Evolutionary conservation across 2,888 invertebrate species (phyloP), one percentile per base, ranked within the genome.

Genomic region (Cancer borealis): DNA sequence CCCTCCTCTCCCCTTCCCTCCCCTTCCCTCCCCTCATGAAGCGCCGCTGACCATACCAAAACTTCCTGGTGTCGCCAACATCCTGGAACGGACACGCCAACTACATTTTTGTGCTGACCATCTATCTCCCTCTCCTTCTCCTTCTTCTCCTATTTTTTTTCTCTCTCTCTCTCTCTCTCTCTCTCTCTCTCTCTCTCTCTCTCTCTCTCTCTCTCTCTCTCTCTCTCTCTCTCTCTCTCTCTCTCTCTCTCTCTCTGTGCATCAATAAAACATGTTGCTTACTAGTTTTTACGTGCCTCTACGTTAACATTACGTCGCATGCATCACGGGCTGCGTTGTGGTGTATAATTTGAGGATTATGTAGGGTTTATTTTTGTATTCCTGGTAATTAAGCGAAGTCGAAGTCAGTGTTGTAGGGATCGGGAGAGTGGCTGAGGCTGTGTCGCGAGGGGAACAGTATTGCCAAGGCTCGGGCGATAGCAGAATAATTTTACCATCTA

Each of bases 51-150:
- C 93, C 93, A 87, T 91, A 54, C 60, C 84, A 60, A 87, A 39
- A 84, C 91, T 91, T 93, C 91, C 93, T 91, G 79, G 93, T 49
- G 60, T 49, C 91, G 84, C n/a, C 84, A 91, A 84, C 91, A 93
- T 93, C 93, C 93, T 93, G 93, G 93, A 93, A 93, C 90, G 93
- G 26, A 30, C 84, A 84, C 45, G 73, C 93, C 93, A 93, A 73
- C 93, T 30, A 3, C 89, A 66, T n/a, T 47, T 26, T 73, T 93
- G 26, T 92, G 84, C 79, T 60, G 73, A 10, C 2, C 88, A n/a
- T 39, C 39, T 39, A 39, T 39, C 90, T 49, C 17, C 0, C 90
- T 90, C 6, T 26, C 91, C 26, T 17, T 84, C 84, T 49, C 30
- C 30, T 49, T 3, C 54, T 54, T 3, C 54, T 54, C 54, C 14